Percentiles rank a stretch among this genome's conserved stretches.
These are phyloP conservation scores for Ruditapes philippinarum DNA, from an alignment of 1,140 invertebrate genomes.

Conservation along the genomic window DNA sequence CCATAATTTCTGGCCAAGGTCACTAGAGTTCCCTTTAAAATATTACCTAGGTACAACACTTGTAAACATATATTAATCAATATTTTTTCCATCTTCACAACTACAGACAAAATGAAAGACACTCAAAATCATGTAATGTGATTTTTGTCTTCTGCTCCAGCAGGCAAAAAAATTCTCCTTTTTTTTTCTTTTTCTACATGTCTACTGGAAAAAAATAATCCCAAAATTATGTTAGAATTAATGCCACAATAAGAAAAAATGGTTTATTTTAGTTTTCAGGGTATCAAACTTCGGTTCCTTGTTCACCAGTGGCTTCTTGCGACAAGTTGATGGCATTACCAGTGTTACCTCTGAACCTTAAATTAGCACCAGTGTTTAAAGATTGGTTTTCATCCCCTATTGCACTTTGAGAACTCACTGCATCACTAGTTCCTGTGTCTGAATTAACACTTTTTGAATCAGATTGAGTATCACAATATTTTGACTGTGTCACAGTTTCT, in stretches of 20 bases:
- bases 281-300: conserved; percentile 29
- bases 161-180: neutral
- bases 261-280: neutral
- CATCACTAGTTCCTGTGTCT: neutral
- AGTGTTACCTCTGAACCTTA: neutral
- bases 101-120: too few relatives aligned
- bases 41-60: too few relatives aligned
- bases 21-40: too few relatives aligned
- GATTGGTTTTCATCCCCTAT: neutral
- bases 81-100: too few relatives aligned
- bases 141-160: too few relatives aligned
- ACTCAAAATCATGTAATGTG: too few relatives aligned
- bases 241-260: neutral
- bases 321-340: neutral
- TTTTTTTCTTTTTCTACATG: neutral
- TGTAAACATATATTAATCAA: too few relatives aligned
- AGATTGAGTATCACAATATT: conserved; percentile 21
- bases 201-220: too few relatives aligned
- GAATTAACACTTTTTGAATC: neutral
- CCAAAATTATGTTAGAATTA: too few relatives aligned
- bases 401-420: conserved; percentile 15
- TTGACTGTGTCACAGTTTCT: conserved; percentile 1
- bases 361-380: neutral
- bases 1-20: too few relatives aligned
- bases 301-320: neutral